Base-by-base conservation (phyloP, 2,113 vertebrate genomes). In the Chunga burmeisteri region DNA sequence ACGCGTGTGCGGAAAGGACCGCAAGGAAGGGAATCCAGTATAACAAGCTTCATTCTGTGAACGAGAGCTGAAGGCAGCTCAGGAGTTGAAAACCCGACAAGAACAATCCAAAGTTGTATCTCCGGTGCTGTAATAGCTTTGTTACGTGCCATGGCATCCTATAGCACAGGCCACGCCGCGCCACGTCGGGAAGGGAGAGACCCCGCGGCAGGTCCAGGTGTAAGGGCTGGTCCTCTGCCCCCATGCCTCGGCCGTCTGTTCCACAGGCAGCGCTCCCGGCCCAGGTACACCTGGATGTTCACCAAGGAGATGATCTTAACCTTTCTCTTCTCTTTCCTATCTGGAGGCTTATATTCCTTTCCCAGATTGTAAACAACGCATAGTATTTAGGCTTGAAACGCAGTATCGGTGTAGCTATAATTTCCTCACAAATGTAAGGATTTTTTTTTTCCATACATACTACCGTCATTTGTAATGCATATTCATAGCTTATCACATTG, bases 141-240 rank as follows among this genome's bases (percentile, higher is more conserved):
- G 16, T 20, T 34, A 12, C 1, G 13, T 22, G 47, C 68, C 44
- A 9, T 7, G n/a, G 34, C 46, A 12, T 10, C 55, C 70, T 21
- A 4, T 0, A 36, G 47, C 7, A 21, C 59, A 9, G 2, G 1
- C 22, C n/a, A 16, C 25, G 6, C 30, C 11, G 9, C 23, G 16
- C 34, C 19, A 3, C 3, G 2, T 2, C 6, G 70, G 70, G 70
- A 36, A 25, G 50, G 42, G 19, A 17, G 46, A 46, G 46, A 7
- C 11, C 5, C 5, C 16, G 27, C 38, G 3, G 67, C 36, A 40
- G 53, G 62, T 9, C 15, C 25, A 5, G 9, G 3, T 25, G 19
- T 3, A 16, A 2, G 11, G 2, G 3, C 18, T 6, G 49, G 25
- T 30, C 29, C 40, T 23, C 34, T 26, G 50, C n/a, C 40, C 27